phyloP scores from a whole-genome alignment of 2,113 vertebrate species.

The Ammodytes marinus region DNA sequence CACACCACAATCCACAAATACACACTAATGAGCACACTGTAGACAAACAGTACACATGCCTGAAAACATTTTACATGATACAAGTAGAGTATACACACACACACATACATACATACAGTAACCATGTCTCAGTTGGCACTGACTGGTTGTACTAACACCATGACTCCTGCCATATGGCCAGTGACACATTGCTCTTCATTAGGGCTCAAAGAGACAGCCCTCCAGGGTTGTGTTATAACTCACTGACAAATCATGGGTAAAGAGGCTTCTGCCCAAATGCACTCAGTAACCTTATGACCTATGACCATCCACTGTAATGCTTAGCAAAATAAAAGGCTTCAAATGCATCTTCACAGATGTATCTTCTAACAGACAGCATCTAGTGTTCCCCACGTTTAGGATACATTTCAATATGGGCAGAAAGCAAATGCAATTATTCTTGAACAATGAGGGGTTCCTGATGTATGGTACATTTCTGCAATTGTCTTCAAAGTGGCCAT shows the following conservation, averaged over 20 bases:
- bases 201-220: slow-evolving; percentile 66
- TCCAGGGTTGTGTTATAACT: slow-evolving; percentile 56
- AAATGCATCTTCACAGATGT: slow-evolving; percentile 1
- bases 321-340: slow-evolving; percentile 25
- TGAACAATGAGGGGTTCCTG: neutral
- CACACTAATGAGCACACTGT: neutral
- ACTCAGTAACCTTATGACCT: slow-evolving; percentile 2
- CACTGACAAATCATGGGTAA: slow-evolving; percentile 47
- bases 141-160: slow-evolving; percentile 58
- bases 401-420: neutral
- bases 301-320: slow-evolving; percentile 18
- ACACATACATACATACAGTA: neutral
- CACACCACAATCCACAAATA: slow-evolving; percentile 37
- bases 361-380: slow-evolving; percentile 15
- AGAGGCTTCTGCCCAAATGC: slow-evolving; percentile 40
- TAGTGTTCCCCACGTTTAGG: neutral
- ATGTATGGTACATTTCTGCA: slow-evolving; percentile 7
- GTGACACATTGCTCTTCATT: slow-evolving; percentile 79
- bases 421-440: slow-evolving; percentile 15
- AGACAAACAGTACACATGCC: slow-evolving; percentile 23
- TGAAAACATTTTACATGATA: slow-evolving; percentile 11
- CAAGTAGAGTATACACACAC: neutral
- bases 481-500: slow-evolving; percentile 17
- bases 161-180: slow-evolving; percentile 75
- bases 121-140: slow-evolving; percentile 62